phyloP scores from a whole-genome alignment of 2,113 vertebrate species.

The Lagopus muta region DNA sequence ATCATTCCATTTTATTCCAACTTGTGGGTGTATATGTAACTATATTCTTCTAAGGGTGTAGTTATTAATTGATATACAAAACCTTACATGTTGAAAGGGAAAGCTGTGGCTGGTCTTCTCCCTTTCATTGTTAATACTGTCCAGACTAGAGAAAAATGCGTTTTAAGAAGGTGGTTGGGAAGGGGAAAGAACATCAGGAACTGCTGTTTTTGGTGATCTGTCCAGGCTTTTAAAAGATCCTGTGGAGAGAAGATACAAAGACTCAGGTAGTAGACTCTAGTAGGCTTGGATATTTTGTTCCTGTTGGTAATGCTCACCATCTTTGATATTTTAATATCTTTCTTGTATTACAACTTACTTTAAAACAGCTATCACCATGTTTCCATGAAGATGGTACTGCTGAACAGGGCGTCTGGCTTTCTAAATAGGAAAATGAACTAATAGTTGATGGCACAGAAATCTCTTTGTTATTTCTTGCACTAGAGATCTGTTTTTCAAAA shows the following conservation, averaged over 20 bases:
- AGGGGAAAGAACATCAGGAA: not conserved
- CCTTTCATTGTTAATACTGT: not conserved
- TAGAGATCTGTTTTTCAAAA: not conserved
- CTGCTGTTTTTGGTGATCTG: not conserved
- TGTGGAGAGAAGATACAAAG: not conserved
- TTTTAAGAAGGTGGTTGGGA: not conserved
- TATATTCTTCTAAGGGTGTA: not conserved
- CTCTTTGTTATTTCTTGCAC: not conserved
- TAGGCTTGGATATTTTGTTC: not conserved
- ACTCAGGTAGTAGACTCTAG: rapidly evolving
- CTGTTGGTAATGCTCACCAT: not conserved
- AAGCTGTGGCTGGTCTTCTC: not conserved
- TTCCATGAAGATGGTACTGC: not conserved
- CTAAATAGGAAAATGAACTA: not conserved
- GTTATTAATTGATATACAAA: not conserved
- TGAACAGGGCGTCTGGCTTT: not conserved
- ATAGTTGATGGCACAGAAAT: not conserved
- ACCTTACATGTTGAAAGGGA: not conserved
- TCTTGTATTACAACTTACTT: not conserved
- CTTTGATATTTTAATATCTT: not conserved
- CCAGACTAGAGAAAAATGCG: not conserved
- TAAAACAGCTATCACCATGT: not conserved
- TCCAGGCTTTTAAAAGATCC: not conserved
- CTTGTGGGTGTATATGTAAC: not conserved
- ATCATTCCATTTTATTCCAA: not conserved